These are phyloP conservation scores for Potorous gilbertii DNA, from an alignment of 2,797 vertebrate species.

Conservation along the genomic window DNA sequence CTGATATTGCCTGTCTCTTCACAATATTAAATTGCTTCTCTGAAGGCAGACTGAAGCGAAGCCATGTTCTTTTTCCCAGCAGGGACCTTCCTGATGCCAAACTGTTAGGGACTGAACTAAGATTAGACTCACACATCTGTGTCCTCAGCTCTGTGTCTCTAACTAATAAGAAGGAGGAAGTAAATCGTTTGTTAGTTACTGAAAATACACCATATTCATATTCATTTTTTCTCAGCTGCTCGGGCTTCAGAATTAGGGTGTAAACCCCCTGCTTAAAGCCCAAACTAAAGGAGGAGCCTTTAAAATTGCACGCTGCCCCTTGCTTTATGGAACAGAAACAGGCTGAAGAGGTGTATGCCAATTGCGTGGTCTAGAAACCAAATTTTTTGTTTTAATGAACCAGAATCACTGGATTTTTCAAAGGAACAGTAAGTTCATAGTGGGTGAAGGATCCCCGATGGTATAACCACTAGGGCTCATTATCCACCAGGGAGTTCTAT, in stretches of 20 bases:
- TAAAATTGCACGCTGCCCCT: neutral
- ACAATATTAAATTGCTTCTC: neutral
- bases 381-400: neutral
- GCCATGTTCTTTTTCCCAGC: neutral
- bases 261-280: neutral
- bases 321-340: neutral
- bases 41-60: neutral
- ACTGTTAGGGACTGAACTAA: neutral
- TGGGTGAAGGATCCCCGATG: neutral
- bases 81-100: neutral
- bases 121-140: neutral
- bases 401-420: neutral
- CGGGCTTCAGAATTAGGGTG: neutral
- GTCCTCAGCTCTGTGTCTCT: neutral
- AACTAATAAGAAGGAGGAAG: neutral
- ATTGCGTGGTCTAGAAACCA: neutral
- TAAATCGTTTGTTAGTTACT: neutral
- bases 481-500: neutral
- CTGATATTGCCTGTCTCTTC: neutral
- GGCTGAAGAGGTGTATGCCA: neutral
- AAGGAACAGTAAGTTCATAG: neutral
- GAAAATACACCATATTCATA: neutral
- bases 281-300: neutral
- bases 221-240: neutral
- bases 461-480: neutral